These are phyloP conservation scores for Clarias magur DNA, from an alignment of 2,113 vertebrate species.

Conservation along the genomic window DNA sequence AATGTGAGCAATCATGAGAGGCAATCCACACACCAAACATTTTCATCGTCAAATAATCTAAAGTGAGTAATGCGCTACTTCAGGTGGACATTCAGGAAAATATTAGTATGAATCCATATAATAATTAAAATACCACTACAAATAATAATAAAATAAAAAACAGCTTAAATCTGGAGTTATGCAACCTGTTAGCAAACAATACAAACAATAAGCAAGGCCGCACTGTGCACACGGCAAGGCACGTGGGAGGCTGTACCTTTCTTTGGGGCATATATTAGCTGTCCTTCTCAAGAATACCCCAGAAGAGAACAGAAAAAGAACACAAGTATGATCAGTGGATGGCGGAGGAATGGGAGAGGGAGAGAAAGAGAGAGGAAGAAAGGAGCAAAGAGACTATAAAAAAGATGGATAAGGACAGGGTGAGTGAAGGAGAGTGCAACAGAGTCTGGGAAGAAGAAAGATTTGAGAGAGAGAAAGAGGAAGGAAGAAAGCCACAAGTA, in stretches of 20 bases:
- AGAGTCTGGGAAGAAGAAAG: neutral
- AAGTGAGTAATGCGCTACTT: neutral
- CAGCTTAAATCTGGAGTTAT: slow-evolving; percentile 31
- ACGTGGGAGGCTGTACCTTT: slow-evolving; percentile 83
- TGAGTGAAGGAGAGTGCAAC: neutral
- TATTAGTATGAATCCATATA: neutral
- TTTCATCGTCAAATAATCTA: slow-evolving; percentile 1
- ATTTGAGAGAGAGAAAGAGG: neutral
- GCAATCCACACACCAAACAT: slow-evolving; percentile 31
- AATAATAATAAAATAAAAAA: neutral
- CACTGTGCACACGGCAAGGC: slow-evolving; percentile 56
- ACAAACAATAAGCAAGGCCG: slow-evolving; percentile 59
- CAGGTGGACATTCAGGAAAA: neutral
- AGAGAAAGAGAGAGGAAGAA: slow-evolving; percentile 53
- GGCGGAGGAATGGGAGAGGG: slow-evolving; percentile 70
- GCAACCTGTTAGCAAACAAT: slow-evolving; percentile 44
- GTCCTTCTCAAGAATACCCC: slow-evolving; percentile 92
- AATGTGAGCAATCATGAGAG: slow-evolving; percentile 17
- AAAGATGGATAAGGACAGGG: neutral
- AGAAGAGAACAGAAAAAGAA: slow-evolving; percentile 76
- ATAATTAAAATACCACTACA: neutral
- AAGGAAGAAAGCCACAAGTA: slow-evolving; percentile 58
- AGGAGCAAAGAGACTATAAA: neutral
- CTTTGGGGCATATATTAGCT: slow-evolving; percentile 88
- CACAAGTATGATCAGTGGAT: slow-evolving; percentile 83